Base-by-base conservation (phyloP, 2,888 invertebrate genomes). In the Scrobipalpa atriplicella region DNA sequence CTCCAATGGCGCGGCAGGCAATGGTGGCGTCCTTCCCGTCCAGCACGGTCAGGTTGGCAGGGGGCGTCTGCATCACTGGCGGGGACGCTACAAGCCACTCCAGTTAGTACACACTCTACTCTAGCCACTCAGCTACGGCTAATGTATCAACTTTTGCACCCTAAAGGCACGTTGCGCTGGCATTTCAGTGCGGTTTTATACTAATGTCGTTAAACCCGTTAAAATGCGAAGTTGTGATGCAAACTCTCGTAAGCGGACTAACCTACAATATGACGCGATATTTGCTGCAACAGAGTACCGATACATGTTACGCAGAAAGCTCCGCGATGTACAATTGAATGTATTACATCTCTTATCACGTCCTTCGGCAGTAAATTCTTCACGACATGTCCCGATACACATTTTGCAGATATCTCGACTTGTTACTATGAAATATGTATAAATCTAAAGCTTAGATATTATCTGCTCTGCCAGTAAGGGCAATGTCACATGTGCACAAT, bases 11-110 rank as follows among this genome's bases (percentile, higher is more conserved):
- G 75, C 97, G 94, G 87, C 99, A 99, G 68, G 94, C 94, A 76
- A 99, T 94, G 66, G 97, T 96, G 66, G 97, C 98, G 90, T 98
- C 98, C 89, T 97, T 97, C 65, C 98, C 98, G 86, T 98, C 98
- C 75, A 98, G 93, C 70, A 98, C 96, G 11, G 98, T 98, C 71
- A 96, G 91, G 93, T 99, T 98, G 82, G 95, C 94, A 13, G 98
- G 98, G 70, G 95, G 94, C 67, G 93, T 94, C 85, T 97, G 96
- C 95, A 98, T 96, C 74, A 97, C 94, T 38, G 99, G 98, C 74
- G 96, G 95, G 72, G 98, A 96, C 73, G 98, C 98, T 98, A 93
- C 92, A 89, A 89, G 89, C 89, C 91, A 92, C 90, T 86, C 87
- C 77, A 77, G 85, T 90, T 89, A 90, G 81, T 84, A 71, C 70